Evolutionary conservation across 2,113 vertebrate genomes (phyloP).

Genomic region (Phyllostomus discolor): DNA sequence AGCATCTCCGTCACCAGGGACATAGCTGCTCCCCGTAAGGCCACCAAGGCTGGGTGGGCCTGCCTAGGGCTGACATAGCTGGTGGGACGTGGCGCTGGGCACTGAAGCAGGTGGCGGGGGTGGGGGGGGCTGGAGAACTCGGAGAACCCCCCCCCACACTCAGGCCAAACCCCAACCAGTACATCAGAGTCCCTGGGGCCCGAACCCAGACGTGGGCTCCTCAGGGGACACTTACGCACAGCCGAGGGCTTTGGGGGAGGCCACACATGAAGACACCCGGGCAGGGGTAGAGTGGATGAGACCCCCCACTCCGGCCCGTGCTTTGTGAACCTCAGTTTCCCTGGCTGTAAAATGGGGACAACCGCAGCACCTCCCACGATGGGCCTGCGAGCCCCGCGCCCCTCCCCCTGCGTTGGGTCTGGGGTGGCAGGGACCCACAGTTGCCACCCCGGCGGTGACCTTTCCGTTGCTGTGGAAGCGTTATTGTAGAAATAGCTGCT

Average conservation of each 20-base stretch:
- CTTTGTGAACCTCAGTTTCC: background rate
- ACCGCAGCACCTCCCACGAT: background rate
- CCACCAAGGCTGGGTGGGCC: background rate
- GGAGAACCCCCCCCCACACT: background rate
- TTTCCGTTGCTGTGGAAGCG: rapidly evolving
- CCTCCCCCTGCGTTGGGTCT: rapidly evolving
- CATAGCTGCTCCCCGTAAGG: background rate
- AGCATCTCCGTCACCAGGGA: background rate
- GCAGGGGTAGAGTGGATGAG: rapidly evolving
- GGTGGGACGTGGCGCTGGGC: background rate
- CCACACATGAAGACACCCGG: background rate
- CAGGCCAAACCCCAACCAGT: background rate
- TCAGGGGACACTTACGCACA: rapidly evolving
- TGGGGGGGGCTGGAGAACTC: background rate
- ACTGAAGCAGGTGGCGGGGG: too few species aligned
- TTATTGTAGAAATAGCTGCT: background rate
- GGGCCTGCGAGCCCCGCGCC: rapidly evolving
- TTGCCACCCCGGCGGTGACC: rapidly evolving
- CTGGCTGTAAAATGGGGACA: background rate
- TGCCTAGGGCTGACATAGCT: too few species aligned
- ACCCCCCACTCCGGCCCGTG: too few species aligned
- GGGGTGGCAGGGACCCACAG: background rate
- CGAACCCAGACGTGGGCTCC: background rate
- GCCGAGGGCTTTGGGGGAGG: background rate
- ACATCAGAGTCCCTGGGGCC: background rate